These are phyloP conservation scores for Carposina sasakii DNA, from an alignment of 1,140 invertebrate genomes.

Conservation along the genomic window DNA sequence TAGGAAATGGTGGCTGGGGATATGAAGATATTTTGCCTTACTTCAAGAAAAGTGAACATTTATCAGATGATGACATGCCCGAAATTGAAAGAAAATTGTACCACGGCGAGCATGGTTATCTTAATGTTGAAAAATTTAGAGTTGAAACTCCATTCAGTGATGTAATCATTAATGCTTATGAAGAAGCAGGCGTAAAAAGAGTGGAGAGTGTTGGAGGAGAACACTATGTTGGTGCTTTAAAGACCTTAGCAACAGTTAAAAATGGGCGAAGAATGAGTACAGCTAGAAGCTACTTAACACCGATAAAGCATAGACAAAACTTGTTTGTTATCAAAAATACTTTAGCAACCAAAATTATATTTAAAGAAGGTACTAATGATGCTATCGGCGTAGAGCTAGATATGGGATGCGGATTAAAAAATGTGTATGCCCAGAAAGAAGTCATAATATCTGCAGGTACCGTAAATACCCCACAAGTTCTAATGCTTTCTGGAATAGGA, in stretches of 20 bases:
- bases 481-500: conserved; percentile 53
- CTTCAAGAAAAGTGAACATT: conserved; percentile 39
- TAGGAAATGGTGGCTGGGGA: conserved; percentile 77
- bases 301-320: conserved; percentile 74
- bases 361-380: conserved; percentile 22
- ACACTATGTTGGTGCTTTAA: conserved; percentile 45
- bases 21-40: conserved; percentile 54
- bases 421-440: conserved; percentile 55
- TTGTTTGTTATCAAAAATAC: conserved; percentile 76
- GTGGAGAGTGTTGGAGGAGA: conserved; percentile 43
- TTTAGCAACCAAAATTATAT: conserved; percentile 57
- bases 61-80: conserved; percentile 28
- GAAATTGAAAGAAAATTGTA: conserved; percentile 14
- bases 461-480: conserved; percentile 63
- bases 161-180: conserved; percentile 49
- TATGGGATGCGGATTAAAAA: conserved; percentile 12
- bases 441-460: conserved; percentile 66
- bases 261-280: conserved; percentile 74
- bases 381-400: conserved; percentile 42
- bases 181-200: conserved; percentile 36
- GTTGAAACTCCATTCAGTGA: conserved; percentile 26
- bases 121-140: conserved; percentile 31
- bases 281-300: conserved; percentile 72
- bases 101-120: conserved; percentile 36
- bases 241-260: conserved; percentile 37